Base-by-base conservation (phyloP, 2,888 invertebrate species). In the Lamellibrachia columna region DNA sequence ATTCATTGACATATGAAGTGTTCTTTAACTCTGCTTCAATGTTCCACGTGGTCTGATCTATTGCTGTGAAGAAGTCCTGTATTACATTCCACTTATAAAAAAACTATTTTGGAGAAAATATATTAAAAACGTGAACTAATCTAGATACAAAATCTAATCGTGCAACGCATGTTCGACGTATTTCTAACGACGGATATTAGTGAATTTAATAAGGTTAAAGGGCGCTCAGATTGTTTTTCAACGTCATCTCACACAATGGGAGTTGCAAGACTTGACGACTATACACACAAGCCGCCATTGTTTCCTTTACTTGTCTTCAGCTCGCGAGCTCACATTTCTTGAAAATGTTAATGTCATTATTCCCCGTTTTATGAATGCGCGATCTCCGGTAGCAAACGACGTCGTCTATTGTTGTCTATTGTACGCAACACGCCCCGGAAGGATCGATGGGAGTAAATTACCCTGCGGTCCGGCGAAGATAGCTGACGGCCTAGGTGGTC, bases 321-420 rank as follows among this genome's bases (percentile, higher is more conserved):
- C n/a, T 22, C n/a, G n/a, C 22, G 75, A 22, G 75, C 75, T 75
- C 75, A 22, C 75, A 75, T 75, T 75, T n/a, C 22, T 75, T 75
- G 75, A 75, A 75, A 75, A 75, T 75, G 75, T 75, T 75, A 75
- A 75, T 75, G 75, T 22, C 75, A n/a, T 75, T 75, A 22, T 60
- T 75, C 40, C 22, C 75, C n/a, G 75, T 75, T 75, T 75, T 75
- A 75, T 22, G 75, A 75, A 75, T 75, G 75, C 75, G 22, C 6
- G 75, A 75, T 22, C 75, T 75, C 75, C 75, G 75, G 75, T 75
- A n/a, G 22, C 75, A 75, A 75, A 75, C 75, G 75, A 75, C 75
- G 11, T 75, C 22, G 75, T n/a, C 22, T n/a, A 75, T 75, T 75
- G 75, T 75, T 75, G 75, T 75, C 75, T 75, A 22, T 75, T 22